Percentiles rank a stretch among this genome's conserved stretches.
These are phyloP conservation scores for Vireo griseus DNA, from an alignment of 2,797 vertebrate species.

Conservation along the genomic window DNA sequence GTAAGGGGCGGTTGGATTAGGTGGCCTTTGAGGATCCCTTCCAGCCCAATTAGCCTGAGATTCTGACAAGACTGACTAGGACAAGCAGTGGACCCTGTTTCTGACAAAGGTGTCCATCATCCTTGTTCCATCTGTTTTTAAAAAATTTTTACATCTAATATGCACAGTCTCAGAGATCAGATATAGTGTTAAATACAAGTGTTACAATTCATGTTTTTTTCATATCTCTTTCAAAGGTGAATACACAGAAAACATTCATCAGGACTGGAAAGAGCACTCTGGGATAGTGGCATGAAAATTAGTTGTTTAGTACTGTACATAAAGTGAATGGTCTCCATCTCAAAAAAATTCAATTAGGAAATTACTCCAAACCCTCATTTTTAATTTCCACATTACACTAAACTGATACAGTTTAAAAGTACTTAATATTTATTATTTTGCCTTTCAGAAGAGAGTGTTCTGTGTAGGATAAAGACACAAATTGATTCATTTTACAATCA, in stretches of 20 bases:
- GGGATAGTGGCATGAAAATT: not conserved
- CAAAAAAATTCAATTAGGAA: not conserved
- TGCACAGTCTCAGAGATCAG: not conserved
- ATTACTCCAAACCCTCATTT: not conserved
- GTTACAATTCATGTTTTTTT: rapidly evolving
- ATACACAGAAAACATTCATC: not conserved
- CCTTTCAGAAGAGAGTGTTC: not conserved
- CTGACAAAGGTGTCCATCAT: not conserved
- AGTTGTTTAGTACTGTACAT: not conserved
- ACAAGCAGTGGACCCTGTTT: not conserved
- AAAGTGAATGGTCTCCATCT: not conserved
- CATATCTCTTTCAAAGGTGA: not conserved
- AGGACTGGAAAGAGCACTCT: not conserved
- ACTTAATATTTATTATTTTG: not conserved
- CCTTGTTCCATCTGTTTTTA: not conserved
- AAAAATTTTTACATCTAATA: not conserved
- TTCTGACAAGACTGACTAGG: not conserved
- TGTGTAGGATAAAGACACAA: not conserved
- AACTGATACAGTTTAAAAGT: not conserved
- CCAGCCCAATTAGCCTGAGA: not conserved
- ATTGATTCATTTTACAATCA: not conserved
- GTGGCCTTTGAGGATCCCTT: not conserved
- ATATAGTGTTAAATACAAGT: not conserved
- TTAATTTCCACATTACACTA: not conserved
- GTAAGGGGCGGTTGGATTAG: no score